These are phyloP conservation scores for Ericerus pela DNA, from an alignment of 1,140 invertebrate genomes.

Conservation along the genomic window DNA sequence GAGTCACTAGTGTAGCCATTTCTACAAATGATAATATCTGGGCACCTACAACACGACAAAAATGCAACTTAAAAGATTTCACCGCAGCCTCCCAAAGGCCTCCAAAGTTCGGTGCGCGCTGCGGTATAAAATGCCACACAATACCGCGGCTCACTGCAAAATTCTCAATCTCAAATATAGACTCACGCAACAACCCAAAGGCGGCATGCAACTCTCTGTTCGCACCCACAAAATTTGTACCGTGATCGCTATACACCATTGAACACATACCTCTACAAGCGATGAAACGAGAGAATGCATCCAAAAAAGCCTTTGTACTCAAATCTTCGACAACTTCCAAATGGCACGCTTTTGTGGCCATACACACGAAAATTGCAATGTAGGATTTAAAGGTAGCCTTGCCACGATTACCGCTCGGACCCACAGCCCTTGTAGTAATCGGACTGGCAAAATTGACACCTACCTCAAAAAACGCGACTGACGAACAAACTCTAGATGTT, in stretches of 20 bases:
- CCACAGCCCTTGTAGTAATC: no score
- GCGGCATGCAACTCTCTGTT: not conserved
- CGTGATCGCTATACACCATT: slow-evolving; percentile 20
- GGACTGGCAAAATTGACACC: no score
- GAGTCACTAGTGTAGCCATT: not conserved
- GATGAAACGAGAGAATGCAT: slow-evolving; percentile 16
- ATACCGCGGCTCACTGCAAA: not conserved
- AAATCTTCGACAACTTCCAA: slow-evolving; percentile 18
- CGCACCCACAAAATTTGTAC: slow-evolving; percentile 21
- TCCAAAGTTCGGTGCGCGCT: slow-evolving; percentile 23
- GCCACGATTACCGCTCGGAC: no score
- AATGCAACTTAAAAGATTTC: slow-evolving; percentile 24
- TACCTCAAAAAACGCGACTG: no score
- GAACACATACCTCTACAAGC: slow-evolving; percentile 15
- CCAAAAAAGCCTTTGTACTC: slow-evolving; percentile 18
- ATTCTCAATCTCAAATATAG: not conserved
- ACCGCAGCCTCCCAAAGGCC: slow-evolving; percentile 28
- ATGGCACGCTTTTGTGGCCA: slow-evolving; percentile 25
- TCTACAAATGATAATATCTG: slow-evolving; percentile 15
- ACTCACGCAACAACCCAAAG: not conserved
- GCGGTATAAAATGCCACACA: slow-evolving; percentile 26
- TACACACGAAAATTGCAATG: slow-evolving; percentile 26
- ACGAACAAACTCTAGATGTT: no score
- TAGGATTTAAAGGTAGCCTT: not conserved
- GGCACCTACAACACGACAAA: slow-evolving; percentile 22